These are phyloP conservation scores for Acanthoscelides obtectus DNA, from an alignment of 2,888 invertebrate species.

Conservation along the genomic window DNA sequence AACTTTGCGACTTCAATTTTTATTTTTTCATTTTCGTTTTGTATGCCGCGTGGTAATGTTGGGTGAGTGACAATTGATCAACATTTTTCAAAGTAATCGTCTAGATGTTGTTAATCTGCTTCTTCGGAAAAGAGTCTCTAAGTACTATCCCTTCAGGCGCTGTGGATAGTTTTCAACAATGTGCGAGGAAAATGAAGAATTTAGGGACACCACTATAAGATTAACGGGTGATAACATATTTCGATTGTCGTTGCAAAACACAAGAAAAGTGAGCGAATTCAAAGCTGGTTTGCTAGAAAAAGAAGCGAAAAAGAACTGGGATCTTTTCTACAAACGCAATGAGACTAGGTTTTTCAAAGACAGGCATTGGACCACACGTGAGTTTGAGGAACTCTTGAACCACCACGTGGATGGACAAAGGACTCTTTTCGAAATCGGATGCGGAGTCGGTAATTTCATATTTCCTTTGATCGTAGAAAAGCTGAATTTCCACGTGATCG, in stretches of 20 bases:
- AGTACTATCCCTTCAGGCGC: background rate
- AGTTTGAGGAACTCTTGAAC: slow-evolving; percentile 60
- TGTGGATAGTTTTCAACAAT: background rate
- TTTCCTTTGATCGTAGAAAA: slow-evolving; percentile 85
- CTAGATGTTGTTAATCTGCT: background rate
- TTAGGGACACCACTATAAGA: background rate
- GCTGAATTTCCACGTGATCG: slow-evolving; percentile 67
- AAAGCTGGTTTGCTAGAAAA: slow-evolving; percentile 74
- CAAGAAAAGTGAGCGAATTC: slow-evolving; percentile 62
- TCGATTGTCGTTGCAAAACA: slow-evolving; percentile 55
- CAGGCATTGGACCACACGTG: slow-evolving; percentile 93
- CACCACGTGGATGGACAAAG: slow-evolving; percentile 40
- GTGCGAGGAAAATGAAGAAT: background rate
- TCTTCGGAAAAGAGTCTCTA: background rate
- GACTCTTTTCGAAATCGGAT: slow-evolving; percentile 78
- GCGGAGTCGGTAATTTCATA: slow-evolving; percentile 96
- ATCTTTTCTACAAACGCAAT: slow-evolving; percentile 93
- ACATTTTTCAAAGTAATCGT: background rate
- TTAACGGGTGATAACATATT: background rate
- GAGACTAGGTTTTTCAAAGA: slow-evolving; percentile 92
- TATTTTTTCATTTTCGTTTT: no score
- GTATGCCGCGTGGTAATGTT: no score
- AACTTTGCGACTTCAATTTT: no score
- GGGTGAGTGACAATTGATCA: background rate
- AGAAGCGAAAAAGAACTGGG: slow-evolving; percentile 89